phyloP scores from a whole-genome alignment of 2,888 invertebrate genomes.

The Oscheius sp. region DNA sequence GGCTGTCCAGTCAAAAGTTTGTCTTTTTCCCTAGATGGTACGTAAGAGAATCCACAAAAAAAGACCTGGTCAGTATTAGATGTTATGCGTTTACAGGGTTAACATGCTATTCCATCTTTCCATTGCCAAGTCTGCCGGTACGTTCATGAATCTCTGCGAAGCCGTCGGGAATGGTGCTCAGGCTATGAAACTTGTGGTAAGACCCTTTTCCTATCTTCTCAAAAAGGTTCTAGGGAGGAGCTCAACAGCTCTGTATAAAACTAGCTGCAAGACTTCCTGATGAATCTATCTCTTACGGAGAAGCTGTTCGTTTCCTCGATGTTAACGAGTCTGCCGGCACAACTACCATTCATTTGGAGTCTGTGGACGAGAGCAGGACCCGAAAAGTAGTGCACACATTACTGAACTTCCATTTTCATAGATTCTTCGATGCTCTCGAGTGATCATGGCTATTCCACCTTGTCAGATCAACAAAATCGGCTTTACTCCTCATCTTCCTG shows the following conservation, averaged over 20 bases:
- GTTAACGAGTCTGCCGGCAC: slow-evolving; percentile 15
- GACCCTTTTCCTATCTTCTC: neutral
- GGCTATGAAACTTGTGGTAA: slow-evolving; percentile 29
- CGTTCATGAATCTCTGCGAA: slow-evolving; percentile 39
- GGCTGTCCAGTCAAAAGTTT: no score
- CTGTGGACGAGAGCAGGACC: neutral
- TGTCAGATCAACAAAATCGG: slow-evolving; percentile 44
- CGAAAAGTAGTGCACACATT: neutral
- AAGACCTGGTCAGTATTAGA: no score
- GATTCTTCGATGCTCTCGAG: slow-evolving; percentile 35
- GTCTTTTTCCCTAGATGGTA: no score
- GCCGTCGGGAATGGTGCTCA: slow-evolving; percentile 45
- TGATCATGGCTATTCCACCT: slow-evolving; percentile 56
- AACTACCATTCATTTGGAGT: slow-evolving; percentile 12
- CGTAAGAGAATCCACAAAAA: no score
- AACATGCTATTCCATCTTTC: slow-evolving; percentile 46
- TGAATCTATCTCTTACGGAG: slow-evolving; percentile 5
- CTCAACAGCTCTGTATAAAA: slow-evolving; percentile 24
- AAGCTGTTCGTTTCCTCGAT: slow-evolving; percentile 11
- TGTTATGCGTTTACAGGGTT: slow-evolving; percentile 33
- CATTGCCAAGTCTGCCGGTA: slow-evolving; percentile 41
- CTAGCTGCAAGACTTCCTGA: neutral
- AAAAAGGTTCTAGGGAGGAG: slow-evolving; percentile 17
- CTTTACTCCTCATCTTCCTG: slow-evolving; percentile 43
- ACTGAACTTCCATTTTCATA: neutral